Base-by-base conservation (phyloP, 2,797 vertebrate genomes). In the Sebastes ruberrimus region DNA sequence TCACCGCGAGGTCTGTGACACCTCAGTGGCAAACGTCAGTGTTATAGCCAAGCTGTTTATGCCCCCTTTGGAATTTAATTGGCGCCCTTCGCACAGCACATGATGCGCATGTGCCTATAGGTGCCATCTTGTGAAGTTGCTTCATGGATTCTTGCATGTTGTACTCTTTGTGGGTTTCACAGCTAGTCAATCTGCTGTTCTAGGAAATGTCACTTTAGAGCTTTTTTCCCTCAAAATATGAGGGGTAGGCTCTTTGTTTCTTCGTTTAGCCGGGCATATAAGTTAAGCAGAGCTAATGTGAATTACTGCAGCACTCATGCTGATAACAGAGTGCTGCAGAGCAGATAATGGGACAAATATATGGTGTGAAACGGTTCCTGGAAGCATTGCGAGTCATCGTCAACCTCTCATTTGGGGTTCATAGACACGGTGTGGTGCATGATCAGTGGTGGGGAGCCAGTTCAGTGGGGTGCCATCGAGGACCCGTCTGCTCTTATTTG, bases 381-480 rank as follows among this genome's bases (percentile, higher is more conserved):
- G 75, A 82, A 76, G 77, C 63, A 78, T 28, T 62, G 81, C 9
- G 3, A 88, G 42, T 77, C 78, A 65, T 42, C 25, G 7, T 49
- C 86, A 82, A 62, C 78, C 84, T 83, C 71, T 86, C 74, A 90
- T 92, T 92, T 90, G 81, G 72, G 80, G 83, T 83, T 87, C 80
- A 77, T 76, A 88, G 85, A 53, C 27, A 76, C 10, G 10, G 80
- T 69, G 4, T 49, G 86, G 81, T 86, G 71, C 80, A 56, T 82
- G 85, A 88, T 92, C 89, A 79, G 75, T 28, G 68, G 89, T 83
- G 84, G 78, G 87, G 82, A 82, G 83, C 78, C 83, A n/a, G 66
- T 89, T 83, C 88, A 77, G 85, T 60, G 75, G 91, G 83, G 90
- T 86, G 87, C 87, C 89, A 89, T 91, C 63, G 72, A 75, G 71